These are phyloP conservation scores for Fragum sueziense DNA, from an alignment of 2,888 invertebrate genomes.

Conservation along the genomic window DNA sequence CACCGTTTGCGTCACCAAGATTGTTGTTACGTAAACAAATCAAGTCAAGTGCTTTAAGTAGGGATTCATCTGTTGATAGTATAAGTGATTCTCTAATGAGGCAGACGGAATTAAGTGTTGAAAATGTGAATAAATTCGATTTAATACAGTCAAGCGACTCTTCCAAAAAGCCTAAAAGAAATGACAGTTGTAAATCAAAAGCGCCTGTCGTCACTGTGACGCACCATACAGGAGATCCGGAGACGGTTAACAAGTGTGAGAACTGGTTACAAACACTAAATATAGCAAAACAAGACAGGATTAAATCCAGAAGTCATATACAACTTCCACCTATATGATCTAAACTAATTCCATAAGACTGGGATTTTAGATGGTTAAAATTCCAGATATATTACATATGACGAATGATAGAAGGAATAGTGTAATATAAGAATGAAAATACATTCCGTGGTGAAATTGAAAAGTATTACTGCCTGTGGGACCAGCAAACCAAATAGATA, in stretches of 20 bases:
- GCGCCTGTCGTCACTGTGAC: constrained; percentile 12
- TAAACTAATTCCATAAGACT: background rate
- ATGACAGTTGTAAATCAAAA: constrained; percentile 9
- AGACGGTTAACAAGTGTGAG: constrained; percentile 71
- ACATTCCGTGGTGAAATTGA: too few relatives aligned
- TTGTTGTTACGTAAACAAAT: constrained; percentile 57
- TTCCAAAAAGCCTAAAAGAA: background rate
- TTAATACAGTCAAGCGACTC: constrained; percentile 29
- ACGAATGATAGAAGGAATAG: too few relatives aligned
- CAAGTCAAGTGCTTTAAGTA: constrained; percentile 53
- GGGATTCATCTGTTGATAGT: constrained; percentile 62
- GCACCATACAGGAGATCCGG: constrained; percentile 46
- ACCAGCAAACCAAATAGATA: too few relatives aligned
- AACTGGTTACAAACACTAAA: constrained; percentile 73
- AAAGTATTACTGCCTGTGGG: too few relatives aligned
- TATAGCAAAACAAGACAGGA: constrained; percentile 68
- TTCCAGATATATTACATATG: too few relatives aligned
- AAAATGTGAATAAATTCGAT: constrained; percentile 48
- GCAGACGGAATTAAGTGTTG: constrained; percentile 46
- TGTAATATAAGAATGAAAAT: too few relatives aligned
- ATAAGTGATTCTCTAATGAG: constrained; percentile 29
- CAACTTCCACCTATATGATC: constrained; percentile 68
- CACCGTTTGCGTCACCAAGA: constrained; percentile 63
- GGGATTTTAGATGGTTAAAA: background rate
- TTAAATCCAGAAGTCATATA: constrained; percentile 75